phyloP scores from a whole-genome alignment of 2,113 vertebrate genomes.

The pig (Sus scrofa) region DNA sequence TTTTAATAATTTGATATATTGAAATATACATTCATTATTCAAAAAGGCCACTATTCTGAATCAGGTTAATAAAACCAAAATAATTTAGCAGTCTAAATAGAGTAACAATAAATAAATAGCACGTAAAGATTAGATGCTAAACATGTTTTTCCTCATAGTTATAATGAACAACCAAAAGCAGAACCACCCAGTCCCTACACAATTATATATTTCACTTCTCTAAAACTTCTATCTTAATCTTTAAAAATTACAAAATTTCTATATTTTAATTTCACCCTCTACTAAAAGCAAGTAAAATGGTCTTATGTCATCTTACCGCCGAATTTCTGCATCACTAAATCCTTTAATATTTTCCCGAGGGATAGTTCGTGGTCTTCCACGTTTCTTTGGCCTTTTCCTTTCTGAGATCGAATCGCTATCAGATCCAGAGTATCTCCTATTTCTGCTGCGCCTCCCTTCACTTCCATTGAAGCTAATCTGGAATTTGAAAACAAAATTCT shows the following conservation, averaged over 20 bases:
- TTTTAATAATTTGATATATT: constrained; percentile 41
- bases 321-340: constrained; percentile 98
- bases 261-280: constrained; percentile 58
- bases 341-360: constrained; percentile 99
- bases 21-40: constrained; percentile 59
- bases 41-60: constrained; percentile 58
- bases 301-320: constrained; percentile 90
- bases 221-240: constrained; percentile 35
- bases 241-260: not conserved
- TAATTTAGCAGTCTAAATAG: constrained; percentile 7
- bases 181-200: not conserved
- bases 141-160: constrained; percentile 17
- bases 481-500: constrained; percentile 75
- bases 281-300: constrained; percentile 55
- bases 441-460: constrained; percentile 93
- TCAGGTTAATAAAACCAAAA: constrained; percentile 49
- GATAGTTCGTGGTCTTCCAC: constrained; percentile 97
- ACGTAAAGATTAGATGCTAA: constrained; percentile 32
- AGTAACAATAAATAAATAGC: constrained; percentile 60
- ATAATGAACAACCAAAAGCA: constrained; percentile 27
- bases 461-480: constrained; percentile 96
- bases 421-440: constrained; percentile 96
- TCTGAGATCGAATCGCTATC: constrained; percentile 97
- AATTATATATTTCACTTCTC: constrained; percentile 42
- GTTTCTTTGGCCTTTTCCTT: constrained; percentile 97